phyloP scores from a whole-genome alignment of 2,888 invertebrate species.

The Phlogophora meticulosa region DNA sequence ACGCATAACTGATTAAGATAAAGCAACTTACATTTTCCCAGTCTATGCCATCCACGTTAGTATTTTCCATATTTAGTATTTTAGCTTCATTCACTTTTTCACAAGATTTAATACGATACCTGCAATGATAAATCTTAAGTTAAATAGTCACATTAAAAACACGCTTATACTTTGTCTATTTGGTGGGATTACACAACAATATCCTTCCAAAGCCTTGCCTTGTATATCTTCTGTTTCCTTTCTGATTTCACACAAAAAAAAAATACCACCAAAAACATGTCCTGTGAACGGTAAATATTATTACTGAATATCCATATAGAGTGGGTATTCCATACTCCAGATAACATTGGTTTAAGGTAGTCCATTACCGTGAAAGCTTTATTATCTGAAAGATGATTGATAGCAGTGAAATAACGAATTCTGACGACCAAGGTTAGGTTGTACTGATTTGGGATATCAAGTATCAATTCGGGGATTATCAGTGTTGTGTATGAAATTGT shows the following conservation, averaged over 20 bases:
- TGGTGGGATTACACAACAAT: neutral
- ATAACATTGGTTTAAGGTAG: conserved; percentile 77
- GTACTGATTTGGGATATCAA: conserved; percentile 37
- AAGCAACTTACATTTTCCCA: conserved; percentile 74
- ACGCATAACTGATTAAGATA: neutral
- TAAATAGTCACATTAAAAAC: neutral
- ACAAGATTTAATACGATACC: neutral
- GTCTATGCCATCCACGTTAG: conserved; percentile 67
- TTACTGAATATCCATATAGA: conserved; percentile 42
- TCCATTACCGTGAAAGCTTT: conserved; percentile 89
- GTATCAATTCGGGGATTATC: conserved; percentile 40
- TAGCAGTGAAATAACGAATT: conserved; percentile 61
- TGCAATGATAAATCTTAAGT: neutral
- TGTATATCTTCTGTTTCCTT: neutral
- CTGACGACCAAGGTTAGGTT: conserved; percentile 40
- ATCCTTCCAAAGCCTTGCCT: neutral
- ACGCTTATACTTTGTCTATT: neutral
- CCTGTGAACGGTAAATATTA: conserved; percentile 33
- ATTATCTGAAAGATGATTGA: conserved; percentile 79
- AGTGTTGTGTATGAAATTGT: conserved; percentile 4
- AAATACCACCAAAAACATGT: conserved; percentile 48
- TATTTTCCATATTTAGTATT: conserved; percentile 58
- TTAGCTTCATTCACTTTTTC: neutral
- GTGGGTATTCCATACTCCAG: conserved; percentile 69
- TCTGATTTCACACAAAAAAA: conserved; percentile 3